phyloP scores from a whole-genome alignment of 2,888 invertebrate species.

The Itoplectis maculator region DNA sequence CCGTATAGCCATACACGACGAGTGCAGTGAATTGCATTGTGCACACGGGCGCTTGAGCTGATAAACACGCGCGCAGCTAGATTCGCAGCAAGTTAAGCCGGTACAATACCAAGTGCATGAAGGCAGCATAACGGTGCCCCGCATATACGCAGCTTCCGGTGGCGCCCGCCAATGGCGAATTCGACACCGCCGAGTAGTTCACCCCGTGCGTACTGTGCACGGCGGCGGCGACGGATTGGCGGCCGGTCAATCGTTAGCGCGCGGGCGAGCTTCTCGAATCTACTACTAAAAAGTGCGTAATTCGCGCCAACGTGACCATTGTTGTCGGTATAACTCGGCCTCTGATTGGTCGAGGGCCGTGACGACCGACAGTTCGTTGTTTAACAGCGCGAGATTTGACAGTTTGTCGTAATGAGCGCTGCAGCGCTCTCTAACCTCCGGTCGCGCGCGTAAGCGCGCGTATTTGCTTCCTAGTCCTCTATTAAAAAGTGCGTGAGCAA shows the following conservation, averaged over 20 bases:
- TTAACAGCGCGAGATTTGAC: too few relatives aligned
- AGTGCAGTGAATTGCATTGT: constrained; percentile 17
- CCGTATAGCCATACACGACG: constrained; percentile 16
- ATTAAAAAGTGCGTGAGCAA: too few relatives aligned
- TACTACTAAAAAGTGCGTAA: too few relatives aligned
- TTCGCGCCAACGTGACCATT: too few relatives aligned
- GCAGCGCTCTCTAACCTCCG: too few relatives aligned
- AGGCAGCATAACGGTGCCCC: constrained; percentile 9
- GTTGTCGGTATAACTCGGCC: too few relatives aligned
- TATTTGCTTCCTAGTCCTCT: too few relatives aligned
- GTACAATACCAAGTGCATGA: constrained; percentile 19
- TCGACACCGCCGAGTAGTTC: too few relatives aligned
- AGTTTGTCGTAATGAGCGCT: too few relatives aligned
- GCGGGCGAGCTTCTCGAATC: constrained; percentile 25
- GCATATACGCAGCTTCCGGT: constrained; percentile 14
- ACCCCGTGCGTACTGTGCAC: constrained; percentile 2
- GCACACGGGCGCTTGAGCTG: background rate
- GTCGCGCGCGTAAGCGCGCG: too few relatives aligned
- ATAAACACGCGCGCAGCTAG: constrained; percentile 50
- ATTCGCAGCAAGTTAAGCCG: constrained; percentile 45
- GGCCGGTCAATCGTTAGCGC: constrained; percentile 39
- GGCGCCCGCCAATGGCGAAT: constrained; percentile 20
- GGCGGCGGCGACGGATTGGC: constrained; percentile 38
- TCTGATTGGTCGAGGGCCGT: too few relatives aligned
- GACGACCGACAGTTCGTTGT: too few relatives aligned